Evolutionary conservation across 2,113 vertebrate genomes (phyloP).

Genomic region (Lamprologus sp.): DNA sequence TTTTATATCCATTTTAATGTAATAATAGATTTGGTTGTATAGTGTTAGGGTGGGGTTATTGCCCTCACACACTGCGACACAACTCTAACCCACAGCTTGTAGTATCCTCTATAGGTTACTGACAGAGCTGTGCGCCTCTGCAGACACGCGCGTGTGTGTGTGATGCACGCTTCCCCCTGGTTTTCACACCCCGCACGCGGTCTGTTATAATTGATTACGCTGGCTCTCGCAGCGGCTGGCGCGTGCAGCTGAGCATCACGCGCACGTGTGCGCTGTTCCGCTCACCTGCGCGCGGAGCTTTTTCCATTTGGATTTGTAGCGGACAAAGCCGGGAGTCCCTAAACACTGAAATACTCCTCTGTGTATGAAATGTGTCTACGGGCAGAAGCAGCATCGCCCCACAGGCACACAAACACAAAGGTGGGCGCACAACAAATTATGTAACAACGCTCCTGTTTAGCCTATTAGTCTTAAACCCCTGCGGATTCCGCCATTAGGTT

Average conservation of each 20-base stretch:
- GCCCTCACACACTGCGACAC: neutral
- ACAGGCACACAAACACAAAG: neutral
- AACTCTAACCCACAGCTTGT: neutral
- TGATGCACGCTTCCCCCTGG: neutral
- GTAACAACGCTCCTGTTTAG: constrained; percentile 35
- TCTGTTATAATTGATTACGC: neutral
- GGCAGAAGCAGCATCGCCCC: neutral
- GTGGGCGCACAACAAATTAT: constrained; percentile 18
- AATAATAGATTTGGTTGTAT: neutral
- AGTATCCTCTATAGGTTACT: neutral
- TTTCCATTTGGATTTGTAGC: neutral
- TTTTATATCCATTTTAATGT: neutral
- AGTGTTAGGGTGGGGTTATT: neutral
- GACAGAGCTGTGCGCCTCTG: neutral
- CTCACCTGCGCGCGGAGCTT: neutral
- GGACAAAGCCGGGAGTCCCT: no score
- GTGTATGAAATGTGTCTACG: neutral
- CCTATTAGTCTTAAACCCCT: constrained; percentile 20
- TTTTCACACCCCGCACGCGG: neutral
- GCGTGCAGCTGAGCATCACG: neutral
- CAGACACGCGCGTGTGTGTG: neutral
- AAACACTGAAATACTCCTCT: neutral
- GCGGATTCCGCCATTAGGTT: neutral
- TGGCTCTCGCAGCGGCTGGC: neutral
- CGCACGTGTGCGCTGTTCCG: neutral